These are phyloP conservation scores for Tursiops truncatus DNA, from an alignment of 2,113 vertebrate genomes.

Conservation along the genomic window DNA sequence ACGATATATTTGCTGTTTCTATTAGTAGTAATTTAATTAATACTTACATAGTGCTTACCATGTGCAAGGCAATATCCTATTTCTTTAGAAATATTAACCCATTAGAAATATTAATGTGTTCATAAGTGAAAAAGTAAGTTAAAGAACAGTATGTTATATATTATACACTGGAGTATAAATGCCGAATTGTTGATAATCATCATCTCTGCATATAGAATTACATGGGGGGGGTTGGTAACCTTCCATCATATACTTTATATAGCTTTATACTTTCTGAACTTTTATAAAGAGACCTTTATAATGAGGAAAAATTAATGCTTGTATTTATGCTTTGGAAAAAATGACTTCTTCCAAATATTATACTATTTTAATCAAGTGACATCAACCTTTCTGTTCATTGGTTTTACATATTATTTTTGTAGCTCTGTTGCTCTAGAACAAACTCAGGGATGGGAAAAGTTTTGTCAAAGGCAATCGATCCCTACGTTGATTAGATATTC, in stretches of 20 bases:
- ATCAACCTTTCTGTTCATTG: not conserved
- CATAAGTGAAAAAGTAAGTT: slow-evolving; percentile 14
- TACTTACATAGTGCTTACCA: not conserved
- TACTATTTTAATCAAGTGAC: not conserved
- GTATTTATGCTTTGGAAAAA: not conserved
- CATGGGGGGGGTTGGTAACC: not conserved
- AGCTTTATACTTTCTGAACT: not conserved
- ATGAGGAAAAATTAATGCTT: not conserved
- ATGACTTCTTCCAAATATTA: not conserved
- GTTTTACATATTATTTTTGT: not conserved
- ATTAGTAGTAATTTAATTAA: not conserved
- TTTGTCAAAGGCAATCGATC: not conserved
- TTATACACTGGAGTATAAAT: not conserved
- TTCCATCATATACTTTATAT: not conserved
- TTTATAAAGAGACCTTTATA: not conserved
- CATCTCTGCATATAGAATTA: not conserved
- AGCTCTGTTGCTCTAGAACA: not conserved
- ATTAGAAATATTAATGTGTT: not conserved
- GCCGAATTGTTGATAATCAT: not conserved
- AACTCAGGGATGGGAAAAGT: not conserved
- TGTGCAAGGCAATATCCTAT: not conserved
- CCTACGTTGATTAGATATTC: not conserved
- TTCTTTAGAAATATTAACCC: not conserved
- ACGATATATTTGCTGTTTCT: not conserved
- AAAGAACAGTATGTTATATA: not conserved